Evolutionary conservation across 2,113 vertebrate genomes (phyloP).

Genomic region (Columba livia): DNA sequence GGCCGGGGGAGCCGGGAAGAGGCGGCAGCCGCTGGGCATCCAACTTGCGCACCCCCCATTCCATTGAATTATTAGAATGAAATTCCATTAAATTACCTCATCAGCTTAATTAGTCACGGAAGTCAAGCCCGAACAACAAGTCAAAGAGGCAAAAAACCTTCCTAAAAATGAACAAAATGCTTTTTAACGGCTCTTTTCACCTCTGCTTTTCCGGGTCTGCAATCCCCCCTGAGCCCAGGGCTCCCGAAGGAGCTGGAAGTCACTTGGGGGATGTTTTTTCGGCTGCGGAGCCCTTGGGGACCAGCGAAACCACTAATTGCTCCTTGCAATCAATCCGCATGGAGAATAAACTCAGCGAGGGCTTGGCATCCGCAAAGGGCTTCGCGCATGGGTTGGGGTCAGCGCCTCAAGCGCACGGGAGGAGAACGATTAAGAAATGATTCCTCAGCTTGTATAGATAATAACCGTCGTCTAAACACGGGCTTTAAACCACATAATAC

Average conservation of each 20-base stretch:
- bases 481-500: background rate
- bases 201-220: background rate
- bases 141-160: background rate
- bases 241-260: background rate
- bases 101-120: background rate
- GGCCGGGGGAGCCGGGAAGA: background rate
- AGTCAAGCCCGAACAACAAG: background rate
- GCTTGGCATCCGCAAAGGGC: background rate
- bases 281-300: background rate
- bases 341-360: background rate
- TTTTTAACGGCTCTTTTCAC: background rate
- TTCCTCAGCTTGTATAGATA: background rate
- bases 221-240: background rate
- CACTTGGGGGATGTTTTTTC: background rate
- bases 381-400: background rate
- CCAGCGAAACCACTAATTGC: background rate
- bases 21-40: fast-evolving
- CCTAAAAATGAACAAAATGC: background rate
- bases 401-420: background rate
- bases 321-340: background rate
- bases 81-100: background rate
- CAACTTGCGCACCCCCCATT: background rate
- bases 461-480: background rate
- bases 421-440: background rate
- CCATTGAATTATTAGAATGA: no score